Evolutionary conservation across 2,113 vertebrate genomes (phyloP).

Genomic region (Podarcis raffonei): DNA sequence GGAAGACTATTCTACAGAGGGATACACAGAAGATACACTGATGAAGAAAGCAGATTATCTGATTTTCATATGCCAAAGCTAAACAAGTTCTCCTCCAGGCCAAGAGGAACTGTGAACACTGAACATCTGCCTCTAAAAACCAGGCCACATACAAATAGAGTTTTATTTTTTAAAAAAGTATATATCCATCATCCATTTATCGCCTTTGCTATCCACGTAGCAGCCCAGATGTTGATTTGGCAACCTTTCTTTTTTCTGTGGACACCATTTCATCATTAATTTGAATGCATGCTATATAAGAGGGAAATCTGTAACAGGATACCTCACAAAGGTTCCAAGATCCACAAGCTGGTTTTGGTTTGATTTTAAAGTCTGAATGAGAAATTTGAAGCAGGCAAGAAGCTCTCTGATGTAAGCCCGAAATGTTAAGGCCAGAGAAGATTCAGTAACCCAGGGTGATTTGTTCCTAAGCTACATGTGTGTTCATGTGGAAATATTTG

Average conservation of each 20-base stretch:
- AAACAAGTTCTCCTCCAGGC: constrained; percentile 6
- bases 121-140: not conserved
- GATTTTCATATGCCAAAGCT: constrained; percentile 5
- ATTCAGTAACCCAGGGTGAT: not conserved
- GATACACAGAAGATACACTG: not conserved
- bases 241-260: constrained; percentile 6
- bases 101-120: not conserved
- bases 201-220: not conserved
- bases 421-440: not conserved
- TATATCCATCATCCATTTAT: not conserved
- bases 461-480: not conserved
- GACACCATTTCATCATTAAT: not conserved
- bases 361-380: constrained; percentile 33
- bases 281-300: not conserved
- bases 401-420: constrained; percentile 2
- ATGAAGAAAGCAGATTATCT: not conserved
- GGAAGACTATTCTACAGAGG: not conserved
- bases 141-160: rapidly evolving
- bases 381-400: constrained; percentile 28
- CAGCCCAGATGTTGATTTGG: not conserved
- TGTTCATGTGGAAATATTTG: not conserved
- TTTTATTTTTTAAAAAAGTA: not conserved
- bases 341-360: not conserved
- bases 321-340: not conserved
- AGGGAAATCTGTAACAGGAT: not conserved